Evolutionary conservation across 2,888 invertebrate genomes (phyloP).

Genomic region (Petrolisthes manimaculis): DNA sequence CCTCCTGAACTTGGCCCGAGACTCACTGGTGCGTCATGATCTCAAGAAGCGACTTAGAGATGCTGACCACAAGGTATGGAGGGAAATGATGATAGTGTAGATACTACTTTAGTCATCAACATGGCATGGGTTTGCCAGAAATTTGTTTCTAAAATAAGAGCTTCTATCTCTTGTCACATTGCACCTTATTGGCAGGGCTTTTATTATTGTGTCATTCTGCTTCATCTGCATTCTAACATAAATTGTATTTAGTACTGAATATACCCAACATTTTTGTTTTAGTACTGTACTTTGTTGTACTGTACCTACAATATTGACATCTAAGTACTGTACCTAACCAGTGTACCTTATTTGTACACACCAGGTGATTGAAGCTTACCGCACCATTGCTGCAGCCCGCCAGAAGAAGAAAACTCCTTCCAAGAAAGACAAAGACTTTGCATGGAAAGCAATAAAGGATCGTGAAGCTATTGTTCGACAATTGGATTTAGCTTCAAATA

Average conservation of each 20-base stretch:
- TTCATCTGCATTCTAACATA: too few species aligned
- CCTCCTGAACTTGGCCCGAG: conserved; percentile 80
- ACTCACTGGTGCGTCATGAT: conserved; percentile 84
- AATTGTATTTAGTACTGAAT: too few species aligned
- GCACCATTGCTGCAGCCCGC: conserved; percentile 82
- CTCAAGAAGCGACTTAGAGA: conserved; percentile 79
- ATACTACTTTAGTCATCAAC: too few species aligned
- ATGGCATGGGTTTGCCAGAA: too few species aligned
- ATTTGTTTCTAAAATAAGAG: not conserved
- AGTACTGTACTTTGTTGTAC: too few species aligned
- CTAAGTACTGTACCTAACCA: too few species aligned
- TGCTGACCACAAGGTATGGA: conserved; percentile 60
- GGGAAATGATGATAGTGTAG: too few species aligned
- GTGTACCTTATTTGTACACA: conserved; percentile 52
- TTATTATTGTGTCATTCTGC: too few species aligned
- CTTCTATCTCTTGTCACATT: not conserved
- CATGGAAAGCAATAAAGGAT: conserved; percentile 80
- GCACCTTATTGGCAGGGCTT: too few species aligned
- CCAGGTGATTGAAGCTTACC: conserved; percentile 83
- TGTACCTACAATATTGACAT: too few species aligned
- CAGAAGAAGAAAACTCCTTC: conserved; percentile 85
- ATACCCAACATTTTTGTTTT: too few species aligned
- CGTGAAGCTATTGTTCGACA: conserved; percentile 70
- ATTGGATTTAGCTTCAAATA: conserved; percentile 65
- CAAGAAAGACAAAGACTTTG: conserved; percentile 85